A percentile compares a stretch with the other conserved stretches of the same genome.
Evolutionary conservation across 2,888 invertebrate genomes (phyloP).

Genomic region (Microchrysa polita): DNA sequence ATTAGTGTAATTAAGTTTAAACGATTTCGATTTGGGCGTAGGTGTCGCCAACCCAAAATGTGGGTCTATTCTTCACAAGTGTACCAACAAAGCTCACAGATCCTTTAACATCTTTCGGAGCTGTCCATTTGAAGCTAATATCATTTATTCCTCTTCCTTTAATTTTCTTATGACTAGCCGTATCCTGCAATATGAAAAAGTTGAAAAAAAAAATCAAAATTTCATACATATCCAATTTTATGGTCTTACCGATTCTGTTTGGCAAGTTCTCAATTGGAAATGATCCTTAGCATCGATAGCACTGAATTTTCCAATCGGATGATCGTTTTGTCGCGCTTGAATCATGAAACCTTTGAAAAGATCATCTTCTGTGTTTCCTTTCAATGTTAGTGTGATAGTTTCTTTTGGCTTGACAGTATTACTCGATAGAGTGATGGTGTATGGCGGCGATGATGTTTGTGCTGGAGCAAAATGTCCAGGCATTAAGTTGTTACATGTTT

Average conservation of each 20-base stretch:
- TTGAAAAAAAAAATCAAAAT: constrained; percentile 11
- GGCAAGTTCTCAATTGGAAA: constrained; percentile 13
- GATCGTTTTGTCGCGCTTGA: constrained; percentile 71
- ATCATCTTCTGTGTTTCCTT: constrained; percentile 62
- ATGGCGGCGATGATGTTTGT: constrained; percentile 70
- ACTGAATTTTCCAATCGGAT: constrained; percentile 73
- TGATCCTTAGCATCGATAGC: constrained; percentile 59
- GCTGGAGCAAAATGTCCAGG: constrained; percentile 73
- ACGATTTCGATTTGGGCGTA: constrained; percentile 3
- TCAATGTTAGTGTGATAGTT: constrained; percentile 64
- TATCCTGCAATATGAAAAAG: constrained; percentile 67
- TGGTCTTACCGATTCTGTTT: constrained; percentile 39
- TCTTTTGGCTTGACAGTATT: constrained; percentile 60
- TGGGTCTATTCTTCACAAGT: constrained; percentile 74
- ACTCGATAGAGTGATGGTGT: constrained; percentile 66
- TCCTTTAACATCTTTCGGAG: constrained; percentile 71
- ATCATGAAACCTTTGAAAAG: constrained; percentile 73
- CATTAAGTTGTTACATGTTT: constrained; percentile 72
- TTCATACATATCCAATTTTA: constrained; percentile 35
- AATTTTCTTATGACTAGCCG: constrained; percentile 75
- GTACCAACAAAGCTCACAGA: constrained; percentile 75
- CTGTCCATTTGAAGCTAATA: constrained; percentile 72
- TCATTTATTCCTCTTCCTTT: constrained; percentile 63
- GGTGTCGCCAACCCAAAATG: constrained; percentile 77
- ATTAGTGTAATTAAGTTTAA: background rate